Base-by-base conservation (phyloP, 2,888 invertebrate genomes). In the Machimus rusticus region DNA sequence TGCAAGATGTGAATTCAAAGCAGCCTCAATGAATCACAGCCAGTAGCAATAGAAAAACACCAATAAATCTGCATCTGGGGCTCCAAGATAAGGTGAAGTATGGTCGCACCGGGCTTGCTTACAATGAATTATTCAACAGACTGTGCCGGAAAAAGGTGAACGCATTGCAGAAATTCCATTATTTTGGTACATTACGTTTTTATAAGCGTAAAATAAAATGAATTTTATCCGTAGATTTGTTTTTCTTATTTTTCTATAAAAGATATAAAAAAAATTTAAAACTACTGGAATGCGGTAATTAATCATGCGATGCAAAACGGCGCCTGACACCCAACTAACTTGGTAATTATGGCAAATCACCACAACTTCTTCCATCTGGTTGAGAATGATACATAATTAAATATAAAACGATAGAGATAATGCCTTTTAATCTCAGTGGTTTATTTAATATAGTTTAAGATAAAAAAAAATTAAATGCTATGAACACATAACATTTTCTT, bases 1-100 rank as follows among this genome's bases (percentile, higher is more conserved):
- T 84, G 81, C 81, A 84, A 84, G 66, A 66, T 66, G 28, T 66
- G 84, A 84, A 84, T 84, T 57, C 84, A 84, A 84, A 84, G 57
- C 84, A 74, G 37, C 37, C 39, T 28, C 37, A 57, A 66, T 84
- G 84, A 84, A 43, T 84, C 81, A 81, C 34, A 55, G 51, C 28
- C 28, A 66, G 81, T 55, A 55, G 55, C 51, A 81, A 81, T 81
- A 55, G 81, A 81, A 28, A 51, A 78, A 78, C 78, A 34, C 39
- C 31, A 31, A 81, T 55, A 55, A 55, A 81, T 81, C 55, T 81
- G 31, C 46, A 55, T 81, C 51, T 55, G 81, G 39, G 39, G 55
- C 81, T 81, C 28, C 1, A 9, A 51, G 81, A 81, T 55, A 55
- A 55, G 39, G 55, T 51, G n/a, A 66, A n/a, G 34, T 66, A 57